Conservation (phyloP, 2,888 invertebrate genomes). For the Parelbella ahira region DNA sequence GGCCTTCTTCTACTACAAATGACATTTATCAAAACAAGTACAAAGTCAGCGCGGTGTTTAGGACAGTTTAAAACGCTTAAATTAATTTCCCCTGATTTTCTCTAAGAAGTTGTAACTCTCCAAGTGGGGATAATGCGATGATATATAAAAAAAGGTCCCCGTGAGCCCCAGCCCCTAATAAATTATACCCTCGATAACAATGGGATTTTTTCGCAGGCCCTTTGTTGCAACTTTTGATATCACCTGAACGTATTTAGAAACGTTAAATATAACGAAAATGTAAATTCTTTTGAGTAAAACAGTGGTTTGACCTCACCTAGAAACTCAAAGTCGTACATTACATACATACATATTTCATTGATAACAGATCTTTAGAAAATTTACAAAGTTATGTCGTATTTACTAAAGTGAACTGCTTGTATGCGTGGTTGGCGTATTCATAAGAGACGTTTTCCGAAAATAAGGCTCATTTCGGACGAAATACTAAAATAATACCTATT, state of each 20-base stretch:
- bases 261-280: conserved; percentile 35
- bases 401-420: too few species aligned
- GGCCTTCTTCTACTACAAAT: conserved; percentile 33
- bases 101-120: conserved; percentile 80
- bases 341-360: too few species aligned
- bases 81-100: conserved; percentile 79
- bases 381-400: too few species aligned
- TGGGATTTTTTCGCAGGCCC: conserved; percentile 76
- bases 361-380: too few species aligned
- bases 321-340: too few species aligned
- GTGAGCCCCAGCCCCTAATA: conserved; percentile 74
- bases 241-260: conserved; percentile 65
- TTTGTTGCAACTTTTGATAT: conserved; percentile 80
- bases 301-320: neutral
- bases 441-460: too few species aligned
- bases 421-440: too few species aligned
- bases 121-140: conserved; percentile 80
- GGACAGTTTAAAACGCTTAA: conserved; percentile 77
- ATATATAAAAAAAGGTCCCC: conserved; percentile 80
- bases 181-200: conserved; percentile 82
- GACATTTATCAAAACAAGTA: conserved; percentile 65
- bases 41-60: conserved; percentile 65
- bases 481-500: too few species aligned
- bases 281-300: conserved; percentile 25
- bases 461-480: too few species aligned